Percentiles rank a stretch among this genome's conserved stretches.
phyloP scores from a whole-genome alignment of 2,888 invertebrate species.

The Choreutis nemorana region DNA sequence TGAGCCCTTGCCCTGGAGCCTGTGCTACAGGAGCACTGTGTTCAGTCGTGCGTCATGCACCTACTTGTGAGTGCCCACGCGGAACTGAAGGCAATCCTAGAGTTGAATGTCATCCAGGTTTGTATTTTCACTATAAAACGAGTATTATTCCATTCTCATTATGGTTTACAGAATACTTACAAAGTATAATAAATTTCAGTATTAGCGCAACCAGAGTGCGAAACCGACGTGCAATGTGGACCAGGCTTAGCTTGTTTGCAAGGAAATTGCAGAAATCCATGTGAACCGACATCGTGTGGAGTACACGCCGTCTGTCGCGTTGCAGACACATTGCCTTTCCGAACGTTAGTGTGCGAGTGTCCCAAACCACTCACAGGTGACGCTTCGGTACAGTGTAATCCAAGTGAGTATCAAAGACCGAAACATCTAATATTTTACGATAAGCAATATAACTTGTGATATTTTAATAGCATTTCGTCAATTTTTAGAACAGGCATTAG shows the following conservation, averaged over 20 bases:
- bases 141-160: not conserved
- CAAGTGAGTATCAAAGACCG: constrained; percentile 66
- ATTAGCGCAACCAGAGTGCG: constrained; percentile 71
- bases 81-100: constrained; percentile 83
- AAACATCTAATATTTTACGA: not conserved
- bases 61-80: constrained; percentile 83
- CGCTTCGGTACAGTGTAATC: constrained; percentile 83
- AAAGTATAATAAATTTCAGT: no score
- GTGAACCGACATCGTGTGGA: constrained; percentile 81
- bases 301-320: constrained; percentile 83
- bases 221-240: constrained; percentile 84
- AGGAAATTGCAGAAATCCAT: constrained; percentile 82
- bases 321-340: constrained; percentile 83
- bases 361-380: constrained; percentile 84
- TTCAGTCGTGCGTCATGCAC: constrained; percentile 76
- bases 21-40: constrained; percentile 84
- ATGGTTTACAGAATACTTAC: no score
- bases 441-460: no score
- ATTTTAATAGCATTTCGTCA: no score
- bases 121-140: no score
- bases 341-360: constrained; percentile 89
- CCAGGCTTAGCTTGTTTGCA: constrained; percentile 84
- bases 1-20: constrained; percentile 84
- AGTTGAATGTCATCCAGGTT: constrained; percentile 70
- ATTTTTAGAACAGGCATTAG: no score